Evolutionary conservation across 2,797 vertebrate species (phyloP), one percentile per base, ranked within the genome.

Genomic region (Labeo calbasu): DNA sequence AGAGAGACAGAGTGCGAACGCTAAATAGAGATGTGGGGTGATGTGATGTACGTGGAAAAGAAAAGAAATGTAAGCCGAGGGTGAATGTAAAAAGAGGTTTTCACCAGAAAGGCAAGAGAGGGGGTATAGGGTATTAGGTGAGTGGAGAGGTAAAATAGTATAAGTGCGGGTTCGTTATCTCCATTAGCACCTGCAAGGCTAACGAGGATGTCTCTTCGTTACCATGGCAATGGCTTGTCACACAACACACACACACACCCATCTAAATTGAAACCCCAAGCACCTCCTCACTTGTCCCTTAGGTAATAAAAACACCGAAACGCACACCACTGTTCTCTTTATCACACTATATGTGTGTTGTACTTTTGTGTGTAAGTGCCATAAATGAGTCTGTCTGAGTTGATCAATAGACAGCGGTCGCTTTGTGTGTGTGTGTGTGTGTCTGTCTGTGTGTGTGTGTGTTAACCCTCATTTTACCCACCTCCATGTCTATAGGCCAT

Each of bases 101-200:
- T 32, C 28, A 21, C 10, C 55, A 48, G 13, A 77, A 32, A 48
- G 7, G 63, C 77, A 57, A 11, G 25, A 23, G 1, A 21, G 61
- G 51, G 28, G 50, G 15, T 21, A 46, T 40, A 75, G 75, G 81
- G 76, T 70, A 81, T 81, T 57, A 70, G 77, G 86, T 86, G 73
- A 78, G 76, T 91, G 91, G 90, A 90, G 84, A 87, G 84, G 87
- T 87, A 88, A 89, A 88, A 90, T 86, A 88, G 81, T 77, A 83
- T 88, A 91, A 92, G 92, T 89, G 87, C 87, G 87, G 90, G 85
- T 83, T 90, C 86, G 92, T 94, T 95, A 95, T 95, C 94, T 94
- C 92, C 90, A 95, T 95, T 95, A 95, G 93, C 94, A 94, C 94
- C 94, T 95, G 94, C 94, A 93, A 93, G 91, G 93, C 92, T 95